Evolutionary conservation across 1,140 invertebrate species (phyloP).

Genomic region (Euura lappo): DNA sequence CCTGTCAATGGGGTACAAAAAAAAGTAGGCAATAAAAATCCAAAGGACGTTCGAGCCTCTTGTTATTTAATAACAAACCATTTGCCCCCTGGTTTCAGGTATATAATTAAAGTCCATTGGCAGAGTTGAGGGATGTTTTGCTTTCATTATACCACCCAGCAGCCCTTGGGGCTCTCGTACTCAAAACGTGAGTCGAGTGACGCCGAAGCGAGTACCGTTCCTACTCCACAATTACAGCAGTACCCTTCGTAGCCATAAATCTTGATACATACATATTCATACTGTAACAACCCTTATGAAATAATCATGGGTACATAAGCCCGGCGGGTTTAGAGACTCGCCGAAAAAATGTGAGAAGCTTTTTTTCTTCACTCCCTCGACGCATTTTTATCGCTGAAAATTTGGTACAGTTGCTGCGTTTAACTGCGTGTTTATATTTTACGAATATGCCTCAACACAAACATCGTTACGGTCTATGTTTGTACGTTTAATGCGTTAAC

Average conservation of each 20-base stretch:
- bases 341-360: too few relatives aligned
- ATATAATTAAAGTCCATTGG: slow-evolving; percentile 44
- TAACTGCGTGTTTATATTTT: too few relatives aligned
- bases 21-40: not conserved
- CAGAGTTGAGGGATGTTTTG: slow-evolving; percentile 52
- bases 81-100: slow-evolving; percentile 18
- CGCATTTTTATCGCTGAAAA: too few relatives aligned
- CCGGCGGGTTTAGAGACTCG: slow-evolving; percentile 17
- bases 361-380: too few relatives aligned
- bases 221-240: slow-evolving; percentile 46
- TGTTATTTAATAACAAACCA: not conserved
- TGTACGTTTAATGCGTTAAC: slow-evolving; percentile 7
- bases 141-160: slow-evolving; percentile 49
- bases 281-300: slow-evolving; percentile 46
- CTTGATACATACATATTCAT: slow-evolving; percentile 58
- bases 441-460: not conserved
- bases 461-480: not conserved
- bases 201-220: too few relatives aligned
- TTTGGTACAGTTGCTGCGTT: too few relatives aligned
- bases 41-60: not conserved
- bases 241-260: slow-evolving; percentile 46
- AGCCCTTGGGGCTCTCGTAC: not conserved
- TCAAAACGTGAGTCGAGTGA: not conserved
- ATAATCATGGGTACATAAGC: slow-evolving; percentile 58
- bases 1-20: too few relatives aligned